Conservation (phyloP, 1,140 invertebrate genomes). For the Drosophila ficusphila region DNA sequence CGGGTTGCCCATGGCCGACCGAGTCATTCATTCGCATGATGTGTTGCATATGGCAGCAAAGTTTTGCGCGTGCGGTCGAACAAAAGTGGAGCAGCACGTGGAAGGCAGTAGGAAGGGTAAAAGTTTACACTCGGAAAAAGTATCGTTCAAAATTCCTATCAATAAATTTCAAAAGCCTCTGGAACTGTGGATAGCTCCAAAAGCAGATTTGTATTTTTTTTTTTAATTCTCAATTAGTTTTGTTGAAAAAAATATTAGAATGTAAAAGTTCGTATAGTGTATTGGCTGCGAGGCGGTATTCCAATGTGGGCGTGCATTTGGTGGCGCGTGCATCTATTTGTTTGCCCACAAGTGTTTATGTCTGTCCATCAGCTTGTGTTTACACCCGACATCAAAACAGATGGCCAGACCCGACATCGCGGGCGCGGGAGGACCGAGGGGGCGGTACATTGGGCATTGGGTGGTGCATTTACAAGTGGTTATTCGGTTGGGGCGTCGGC, state of each 20-base stretch:
- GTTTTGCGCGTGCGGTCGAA: constrained; percentile 61
- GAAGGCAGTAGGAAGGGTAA: constrained; percentile 8
- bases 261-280: not conserved
- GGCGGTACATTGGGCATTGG: not conserved
- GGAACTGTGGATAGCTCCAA: no score
- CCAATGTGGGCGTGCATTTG: constrained; percentile 52
- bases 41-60: constrained; percentile 65
- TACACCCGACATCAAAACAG: constrained; percentile 42
- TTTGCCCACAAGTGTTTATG: constrained; percentile 42
- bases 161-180: no score
- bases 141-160: not conserved
- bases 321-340: constrained; percentile 62
- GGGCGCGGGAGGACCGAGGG: no score
- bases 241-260: not conserved
- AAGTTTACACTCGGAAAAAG: not conserved
- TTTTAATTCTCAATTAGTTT: not conserved
- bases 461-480: constrained; percentile 31
- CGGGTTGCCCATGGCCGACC: constrained; percentile 15
- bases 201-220: no score
- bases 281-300: not conserved
- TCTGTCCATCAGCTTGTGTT: constrained; percentile 35
- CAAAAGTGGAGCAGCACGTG: constrained; percentile 44
- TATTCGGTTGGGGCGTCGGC: constrained; percentile 5
- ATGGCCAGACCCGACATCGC: constrained; percentile 6
- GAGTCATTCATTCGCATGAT: constrained; percentile 52